A percentile compares a stretch with the other conserved stretches of the same genome.
Conservation (phyloP, 2,113 vertebrate genomes). For the Chinchilla lanigera region DNA sequence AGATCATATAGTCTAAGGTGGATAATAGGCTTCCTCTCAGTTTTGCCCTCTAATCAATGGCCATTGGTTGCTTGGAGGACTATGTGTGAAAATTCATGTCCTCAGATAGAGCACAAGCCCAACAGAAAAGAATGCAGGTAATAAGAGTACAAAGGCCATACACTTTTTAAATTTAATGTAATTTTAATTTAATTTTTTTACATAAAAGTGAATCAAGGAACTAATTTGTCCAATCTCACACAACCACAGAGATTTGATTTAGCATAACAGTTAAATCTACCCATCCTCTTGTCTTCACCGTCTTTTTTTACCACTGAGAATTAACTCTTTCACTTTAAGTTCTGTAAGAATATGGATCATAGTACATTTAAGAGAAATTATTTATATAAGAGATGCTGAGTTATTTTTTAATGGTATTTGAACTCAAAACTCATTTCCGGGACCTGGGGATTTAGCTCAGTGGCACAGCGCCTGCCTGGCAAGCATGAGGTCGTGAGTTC, state of each 20-base stretch:
- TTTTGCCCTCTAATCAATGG: not conserved
- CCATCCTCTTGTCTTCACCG: not conserved
- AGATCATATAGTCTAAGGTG: not conserved
- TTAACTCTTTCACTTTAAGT: not conserved
- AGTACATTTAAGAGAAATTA: not conserved
- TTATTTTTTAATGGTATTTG: not conserved
- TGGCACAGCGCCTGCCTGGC: too few species aligned
- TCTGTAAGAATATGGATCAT: not conserved
- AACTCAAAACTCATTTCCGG: conserved; percentile 31
- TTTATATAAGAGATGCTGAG: not conserved
- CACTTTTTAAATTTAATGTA: not conserved
- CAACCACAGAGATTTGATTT: not conserved
- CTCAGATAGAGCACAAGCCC: not conserved
- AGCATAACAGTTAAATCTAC: not conserved
- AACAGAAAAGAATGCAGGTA: not conserved
- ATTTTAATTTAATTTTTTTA: not conserved
- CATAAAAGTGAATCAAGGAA: conserved; percentile 8
- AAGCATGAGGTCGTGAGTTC: too few species aligned
- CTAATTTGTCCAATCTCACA: conserved; percentile 4
- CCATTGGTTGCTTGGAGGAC: not conserved
- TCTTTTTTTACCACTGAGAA: not conserved
- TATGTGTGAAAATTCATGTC: not conserved
- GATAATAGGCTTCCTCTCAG: not conserved
- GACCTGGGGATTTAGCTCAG: too few species aligned
- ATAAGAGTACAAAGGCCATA: not conserved